These are phyloP conservation scores for Chrysaora quinquecirrha DNA, from an alignment of 30 jellyfish, hydroid and myxozoan genomes.

Conservation along the genomic window DNA sequence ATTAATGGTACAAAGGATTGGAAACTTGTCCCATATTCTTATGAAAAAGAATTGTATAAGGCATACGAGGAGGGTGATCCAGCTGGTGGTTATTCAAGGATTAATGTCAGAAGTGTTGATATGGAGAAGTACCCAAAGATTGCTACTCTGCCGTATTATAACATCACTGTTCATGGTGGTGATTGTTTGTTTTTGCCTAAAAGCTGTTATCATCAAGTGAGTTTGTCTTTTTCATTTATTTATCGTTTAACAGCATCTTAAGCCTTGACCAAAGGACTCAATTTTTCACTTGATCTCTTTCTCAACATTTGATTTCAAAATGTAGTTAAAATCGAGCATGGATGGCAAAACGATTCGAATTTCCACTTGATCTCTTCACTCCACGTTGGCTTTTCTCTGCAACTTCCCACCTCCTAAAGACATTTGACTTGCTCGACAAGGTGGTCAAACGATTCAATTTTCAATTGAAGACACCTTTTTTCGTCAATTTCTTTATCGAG, in stretches of 20 bases:
- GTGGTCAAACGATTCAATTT: too few relatives aligned
- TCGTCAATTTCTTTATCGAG: too few relatives aligned
- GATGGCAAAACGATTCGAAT: too few relatives aligned
- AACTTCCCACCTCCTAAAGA: neutral
- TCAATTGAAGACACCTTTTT: too few relatives aligned
- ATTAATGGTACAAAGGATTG: slow-evolving; percentile 88
- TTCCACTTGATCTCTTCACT: too few relatives aligned
- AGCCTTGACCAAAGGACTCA: slow-evolving; percentile 36
- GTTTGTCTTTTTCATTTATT: neutral
- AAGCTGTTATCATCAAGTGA: slow-evolving; percentile 76
- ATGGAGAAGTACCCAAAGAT: slow-evolving; percentile 55
- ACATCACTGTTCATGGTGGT: slow-evolving; percentile 69
- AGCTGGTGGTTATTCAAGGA: slow-evolving; percentile 77
- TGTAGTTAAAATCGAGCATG: too few relatives aligned
- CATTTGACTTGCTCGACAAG: too few relatives aligned
- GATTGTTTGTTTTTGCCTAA: slow-evolving; percentile 85
- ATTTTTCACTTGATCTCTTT: too few relatives aligned
- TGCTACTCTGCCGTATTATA: slow-evolving; percentile 68
- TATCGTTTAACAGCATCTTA: neutral
- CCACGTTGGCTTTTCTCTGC: too few relatives aligned
- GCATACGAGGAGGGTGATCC: slow-evolving; percentile 55
- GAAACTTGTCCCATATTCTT: slow-evolving; percentile 69
- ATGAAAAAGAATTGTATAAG: slow-evolving; percentile 58
- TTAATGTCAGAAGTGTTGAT: slow-evolving; percentile 69
- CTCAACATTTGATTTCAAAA: too few relatives aligned